Percentiles rank a stretch among this genome's conserved stretches.
Evolutionary conservation across 2,113 vertebrate species (phyloP).

Genomic region (Lonchura striata): DNA sequence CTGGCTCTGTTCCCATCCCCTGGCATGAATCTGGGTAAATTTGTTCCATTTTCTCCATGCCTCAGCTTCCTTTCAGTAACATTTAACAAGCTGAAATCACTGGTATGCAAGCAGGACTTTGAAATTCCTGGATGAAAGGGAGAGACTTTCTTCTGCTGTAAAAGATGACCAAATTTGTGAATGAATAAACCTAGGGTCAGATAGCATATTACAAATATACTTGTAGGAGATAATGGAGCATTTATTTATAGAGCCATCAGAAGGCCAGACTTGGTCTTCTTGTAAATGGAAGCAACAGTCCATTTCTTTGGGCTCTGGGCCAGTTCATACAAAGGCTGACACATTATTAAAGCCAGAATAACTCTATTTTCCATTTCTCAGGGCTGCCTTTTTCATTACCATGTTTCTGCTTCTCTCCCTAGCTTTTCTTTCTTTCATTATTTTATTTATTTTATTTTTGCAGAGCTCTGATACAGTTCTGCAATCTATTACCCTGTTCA

Average conservation of each 20-base stretch:
- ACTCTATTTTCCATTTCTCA: background rate
- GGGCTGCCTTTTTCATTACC: background rate
- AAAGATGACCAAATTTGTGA: slow-evolving; percentile 19
- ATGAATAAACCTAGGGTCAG: slow-evolving; percentile 25
- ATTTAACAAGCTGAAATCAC: background rate
- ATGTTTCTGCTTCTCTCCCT: background rate
- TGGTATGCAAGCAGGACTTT: background rate
- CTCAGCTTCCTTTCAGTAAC: background rate
- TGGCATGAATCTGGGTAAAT: background rate
- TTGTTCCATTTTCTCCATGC: background rate
- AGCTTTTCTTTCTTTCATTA: background rate
- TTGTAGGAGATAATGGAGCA: slow-evolving; percentile 39
- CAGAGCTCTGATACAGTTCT: background rate
- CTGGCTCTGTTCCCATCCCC: background rate
- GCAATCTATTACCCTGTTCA: background rate
- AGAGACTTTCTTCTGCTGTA: background rate
- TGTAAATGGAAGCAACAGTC: slow-evolving; percentile 18
- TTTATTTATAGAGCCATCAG: slow-evolving; percentile 34
- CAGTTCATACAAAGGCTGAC: slow-evolving; percentile 37
- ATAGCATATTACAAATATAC: background rate
- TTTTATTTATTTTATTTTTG: background rate
- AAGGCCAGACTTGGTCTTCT: background rate
- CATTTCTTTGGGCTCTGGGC: slow-evolving; percentile 18
- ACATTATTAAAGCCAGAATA: slow-evolving; percentile 20
- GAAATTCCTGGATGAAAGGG: background rate